phyloP scores from a whole-genome alignment of 2,888 invertebrate genomes.

The Chrysolina americana region DNA sequence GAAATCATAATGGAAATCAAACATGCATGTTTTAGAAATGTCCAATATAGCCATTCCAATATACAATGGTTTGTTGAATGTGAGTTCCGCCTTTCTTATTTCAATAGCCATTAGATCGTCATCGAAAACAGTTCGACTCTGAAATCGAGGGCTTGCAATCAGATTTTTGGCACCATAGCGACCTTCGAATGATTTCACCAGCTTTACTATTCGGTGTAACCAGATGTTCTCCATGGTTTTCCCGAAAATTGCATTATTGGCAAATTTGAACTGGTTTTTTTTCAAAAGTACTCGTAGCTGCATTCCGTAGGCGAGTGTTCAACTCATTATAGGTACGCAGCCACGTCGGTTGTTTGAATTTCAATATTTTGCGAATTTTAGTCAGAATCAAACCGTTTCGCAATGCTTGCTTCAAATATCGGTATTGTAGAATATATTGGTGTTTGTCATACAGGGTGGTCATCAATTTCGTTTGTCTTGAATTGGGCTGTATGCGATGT shows the following conservation, averaged over 20 bases:
- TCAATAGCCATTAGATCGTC: too few species aligned
- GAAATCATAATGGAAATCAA: too few species aligned
- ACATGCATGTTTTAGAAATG: too few species aligned
- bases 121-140: too few species aligned
- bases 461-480: constrained; percentile 51
- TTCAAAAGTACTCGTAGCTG: constrained; percentile 24
- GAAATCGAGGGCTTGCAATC: too few species aligned
- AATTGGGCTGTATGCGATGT: constrained; percentile 46
- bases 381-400: constrained; percentile 9
- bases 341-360: constrained; percentile 28
- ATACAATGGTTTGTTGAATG: too few species aligned
- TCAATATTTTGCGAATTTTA: constrained; percentile 28
- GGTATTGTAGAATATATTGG: constrained; percentile 50
- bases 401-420: constrained; percentile 25
- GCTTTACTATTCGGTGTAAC: too few species aligned
- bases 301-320: constrained; percentile 11
- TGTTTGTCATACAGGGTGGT: constrained; percentile 52
- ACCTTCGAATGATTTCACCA: too few species aligned
- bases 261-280: constrained; percentile 23
- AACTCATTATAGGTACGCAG: constrained; percentile 11
- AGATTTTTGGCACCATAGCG: too few species aligned
- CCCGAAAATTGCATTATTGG: constrained; percentile 46
- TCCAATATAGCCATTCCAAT: too few species aligned
- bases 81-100: too few species aligned
- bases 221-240: constrained; percentile 62